Percentiles rank a stretch among this genome's conserved stretches.
Evolutionary conservation across 2,888 invertebrate species (phyloP).

Genomic region (Cistogaster globosa): DNA sequence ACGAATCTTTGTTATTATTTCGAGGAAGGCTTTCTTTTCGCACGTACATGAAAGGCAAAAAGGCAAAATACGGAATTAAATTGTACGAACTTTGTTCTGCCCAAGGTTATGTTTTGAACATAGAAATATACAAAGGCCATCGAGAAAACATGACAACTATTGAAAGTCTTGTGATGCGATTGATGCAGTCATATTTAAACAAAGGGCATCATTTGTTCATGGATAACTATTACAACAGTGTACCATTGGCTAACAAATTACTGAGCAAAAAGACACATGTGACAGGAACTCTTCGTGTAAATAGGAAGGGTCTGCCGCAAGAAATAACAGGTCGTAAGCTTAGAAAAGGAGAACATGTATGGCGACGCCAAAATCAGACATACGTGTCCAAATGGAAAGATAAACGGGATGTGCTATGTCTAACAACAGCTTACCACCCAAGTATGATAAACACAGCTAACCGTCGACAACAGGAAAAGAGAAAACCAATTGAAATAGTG

Average conservation of each 20-base stretch:
- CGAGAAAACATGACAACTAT: constrained; percentile 24
- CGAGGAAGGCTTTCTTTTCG: too few species aligned
- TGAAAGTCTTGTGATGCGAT: constrained; percentile 42
- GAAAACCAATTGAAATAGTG: constrained; percentile 49
- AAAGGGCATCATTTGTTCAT: constrained; percentile 45
- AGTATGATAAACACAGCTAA: constrained; percentile 23
- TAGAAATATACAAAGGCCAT: constrained; percentile 44
- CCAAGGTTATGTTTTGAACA: constrained; percentile 48
- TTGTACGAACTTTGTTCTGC: constrained; percentile 50
- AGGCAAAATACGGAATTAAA: constrained; percentile 37
- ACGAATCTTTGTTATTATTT: too few species aligned
- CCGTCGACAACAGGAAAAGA: constrained; percentile 41
- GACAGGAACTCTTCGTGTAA: constrained; percentile 43
- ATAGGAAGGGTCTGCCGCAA: constrained; percentile 33
- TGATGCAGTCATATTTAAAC: constrained; percentile 47
- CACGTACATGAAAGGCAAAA: too few species aligned
- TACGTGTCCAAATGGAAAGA: constrained; percentile 57
- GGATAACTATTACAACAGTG: constrained; percentile 52
- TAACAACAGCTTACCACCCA: constrained; percentile 55
- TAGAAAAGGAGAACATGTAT: constrained; percentile 42
- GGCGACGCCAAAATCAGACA: constrained; percentile 32
- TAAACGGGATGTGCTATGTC: constrained; percentile 35
- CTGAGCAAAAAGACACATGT: constrained; percentile 17
- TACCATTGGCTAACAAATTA: constrained; percentile 39
- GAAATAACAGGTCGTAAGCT: constrained; percentile 44